Base-by-base conservation (phyloP, 2,113 vertebrate species). In the Pelobates fuscus region DNA sequence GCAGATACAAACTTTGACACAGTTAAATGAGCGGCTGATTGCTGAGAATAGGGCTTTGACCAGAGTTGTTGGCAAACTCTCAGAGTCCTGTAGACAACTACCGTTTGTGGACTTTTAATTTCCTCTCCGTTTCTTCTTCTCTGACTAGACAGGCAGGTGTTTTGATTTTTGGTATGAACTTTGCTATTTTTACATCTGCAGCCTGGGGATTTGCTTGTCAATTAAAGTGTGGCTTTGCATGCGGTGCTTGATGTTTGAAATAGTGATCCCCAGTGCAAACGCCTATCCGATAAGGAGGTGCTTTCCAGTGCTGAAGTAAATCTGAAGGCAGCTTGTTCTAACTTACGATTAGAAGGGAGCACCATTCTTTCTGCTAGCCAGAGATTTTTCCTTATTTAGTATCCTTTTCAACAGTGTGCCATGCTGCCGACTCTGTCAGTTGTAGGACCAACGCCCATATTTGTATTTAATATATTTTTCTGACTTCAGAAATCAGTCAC, bases 1-100 rank as follows among this genome's bases (percentile, higher is more conserved):
- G 91, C 95, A 98, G 91, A 95, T 96, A 92, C 94, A 95, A 18
- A 89, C 94, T 89, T 92, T 98, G 93, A 93, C 92, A 84, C 92
- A 92, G 89, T 91, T 96, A 90, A 97, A 98, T 92, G 95, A 99
- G 87, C 93, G 91, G 74, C 93, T 99, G 92, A 88, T 96, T 94
- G 92, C 93, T 81, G 97, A 98, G 93, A 98, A 97, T 92, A 94
- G 95, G 91, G 96, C 95, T 81, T 93, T 99, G 93, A 93, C 94
- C 83, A 94, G 96, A 78, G 97, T 96, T 89, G 85, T 98, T 93
- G 93, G 92, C 82, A 97, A 95, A 87, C 94, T 94, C 78, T 93
- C 96, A 88, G 93, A 92, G 93, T 92, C 94, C 91, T 92, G 76
- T 91, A 94, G 94, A 92, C 93, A 91, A 58, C 92, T 92, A 81